Conservation (phyloP, 2,888 invertebrate species). For the Cartodere bifasciata region DNA sequence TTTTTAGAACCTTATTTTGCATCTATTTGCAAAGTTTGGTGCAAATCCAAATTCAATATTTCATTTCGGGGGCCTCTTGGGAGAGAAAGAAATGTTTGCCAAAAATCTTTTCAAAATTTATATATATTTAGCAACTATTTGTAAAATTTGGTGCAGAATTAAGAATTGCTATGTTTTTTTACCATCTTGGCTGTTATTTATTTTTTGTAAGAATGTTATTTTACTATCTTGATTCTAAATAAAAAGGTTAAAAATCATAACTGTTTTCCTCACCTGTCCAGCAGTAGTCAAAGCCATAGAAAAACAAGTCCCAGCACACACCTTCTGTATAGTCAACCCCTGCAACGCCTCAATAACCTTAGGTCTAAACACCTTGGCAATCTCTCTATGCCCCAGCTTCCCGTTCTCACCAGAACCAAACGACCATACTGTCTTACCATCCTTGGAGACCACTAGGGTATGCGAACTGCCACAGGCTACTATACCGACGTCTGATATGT, state of each 20-base stretch:
- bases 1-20: too few species aligned
- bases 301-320: conserved; percentile 42
- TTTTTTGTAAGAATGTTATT: too few species aligned
- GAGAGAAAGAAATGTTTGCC: too few species aligned
- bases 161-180: too few species aligned
- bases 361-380: conserved; percentile 39
- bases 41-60: too few species aligned
- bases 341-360: conserved; percentile 45
- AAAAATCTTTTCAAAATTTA: too few species aligned
- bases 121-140: too few species aligned
- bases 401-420: conserved; percentile 45
- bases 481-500: conserved; percentile 43
- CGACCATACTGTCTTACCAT: conserved; percentile 44
- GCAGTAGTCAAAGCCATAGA: conserved; percentile 40
- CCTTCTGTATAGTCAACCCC: conserved; percentile 42
- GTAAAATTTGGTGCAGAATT: too few species aligned
- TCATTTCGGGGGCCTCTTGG: too few species aligned
- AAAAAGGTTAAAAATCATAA: conserved; percentile 4
- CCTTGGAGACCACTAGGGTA: conserved; percentile 39
- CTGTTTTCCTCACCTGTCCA: conserved; percentile 33
- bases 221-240: neutral
- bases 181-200: too few species aligned
- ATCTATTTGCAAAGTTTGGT: too few species aligned
- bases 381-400: conserved; percentile 37
- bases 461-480: conserved; percentile 44